phyloP scores from a whole-genome alignment of 2,113 vertebrate genomes.

The Synchiropus splendidus region DNA sequence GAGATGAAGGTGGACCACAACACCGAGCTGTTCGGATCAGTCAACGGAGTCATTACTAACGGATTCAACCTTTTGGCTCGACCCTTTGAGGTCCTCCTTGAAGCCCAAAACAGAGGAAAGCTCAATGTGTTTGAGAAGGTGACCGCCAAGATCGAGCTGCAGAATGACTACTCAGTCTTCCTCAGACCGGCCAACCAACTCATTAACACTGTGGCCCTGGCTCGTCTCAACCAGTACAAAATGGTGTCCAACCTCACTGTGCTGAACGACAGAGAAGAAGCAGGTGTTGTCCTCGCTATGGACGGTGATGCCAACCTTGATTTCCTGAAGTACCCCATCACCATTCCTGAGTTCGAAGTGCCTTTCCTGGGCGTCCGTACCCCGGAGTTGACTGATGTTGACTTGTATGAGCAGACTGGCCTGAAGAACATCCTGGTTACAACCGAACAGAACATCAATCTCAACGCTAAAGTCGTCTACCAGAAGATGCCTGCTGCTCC shows the following conservation, averaged over 20 bases:
- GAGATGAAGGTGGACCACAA: constrained; percentile 71
- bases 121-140: constrained; percentile 66
- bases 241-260: constrained; percentile 73
- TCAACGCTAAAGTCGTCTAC: constrained; percentile 75
- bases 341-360: constrained; percentile 71
- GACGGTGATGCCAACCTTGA: constrained; percentile 81
- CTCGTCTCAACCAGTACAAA: constrained; percentile 80
- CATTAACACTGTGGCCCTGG: constrained; percentile 64
- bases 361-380: constrained; percentile 65
- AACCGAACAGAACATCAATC: constrained; percentile 76
- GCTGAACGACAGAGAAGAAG: constrained; percentile 67
- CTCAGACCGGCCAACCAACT: constrained; percentile 69
- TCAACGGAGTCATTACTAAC: constrained; percentile 74
- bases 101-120: constrained; percentile 76
- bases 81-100: constrained; percentile 62
- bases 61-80: constrained; percentile 55
- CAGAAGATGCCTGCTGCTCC: constrained; percentile 69
- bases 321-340: constrained; percentile 75
- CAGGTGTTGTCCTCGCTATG: constrained; percentile 59
- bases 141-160: constrained; percentile 77
- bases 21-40: constrained; percentile 65
- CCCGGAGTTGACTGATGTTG: constrained; percentile 66
- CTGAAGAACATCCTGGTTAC: constrained; percentile 76
- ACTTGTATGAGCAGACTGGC: constrained; percentile 76
- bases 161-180: constrained; percentile 74